Conservation (phyloP, 37 sponge, comb jelly and placozoan genomes). For the Axinella damicornis region DNA sequence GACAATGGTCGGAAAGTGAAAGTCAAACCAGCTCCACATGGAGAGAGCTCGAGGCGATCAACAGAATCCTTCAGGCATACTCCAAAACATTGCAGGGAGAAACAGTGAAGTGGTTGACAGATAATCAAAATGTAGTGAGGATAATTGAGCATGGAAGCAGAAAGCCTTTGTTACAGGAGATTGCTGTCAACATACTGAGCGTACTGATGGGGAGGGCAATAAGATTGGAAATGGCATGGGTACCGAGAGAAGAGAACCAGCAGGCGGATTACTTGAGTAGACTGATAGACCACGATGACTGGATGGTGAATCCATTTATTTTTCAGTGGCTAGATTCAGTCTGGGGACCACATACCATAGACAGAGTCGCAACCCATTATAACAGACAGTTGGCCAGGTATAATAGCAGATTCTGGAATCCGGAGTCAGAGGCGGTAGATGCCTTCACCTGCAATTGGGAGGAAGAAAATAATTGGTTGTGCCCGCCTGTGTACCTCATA, state of each 20-base stretch:
- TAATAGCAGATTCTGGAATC: conserved; percentile 14
- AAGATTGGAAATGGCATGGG: conserved; percentile 45
- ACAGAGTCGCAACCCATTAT: conserved; percentile 27
- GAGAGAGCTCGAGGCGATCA: conserved; percentile 30
- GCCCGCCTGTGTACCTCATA: conserved; percentile 27
- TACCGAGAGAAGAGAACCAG: conserved; percentile 35
- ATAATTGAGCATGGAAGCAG: conserved; percentile 25
- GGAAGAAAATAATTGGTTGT: conserved; percentile 43
- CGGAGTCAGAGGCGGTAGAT: conserved; percentile 42
- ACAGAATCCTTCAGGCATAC: conserved; percentile 13
- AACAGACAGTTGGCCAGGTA: conserved; percentile 22
- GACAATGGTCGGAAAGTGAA: conserved; percentile 9
- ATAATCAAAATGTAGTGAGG: conserved; percentile 42
- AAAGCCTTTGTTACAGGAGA: conserved; percentile 20
- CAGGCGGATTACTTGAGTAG: conserved; percentile 39
- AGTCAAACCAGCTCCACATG: conserved; percentile 29
- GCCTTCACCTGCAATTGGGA: conserved; percentile 47
- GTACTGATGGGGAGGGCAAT: not conserved
- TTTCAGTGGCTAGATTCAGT: conserved; percentile 6
- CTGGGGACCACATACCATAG: conserved; percentile 54
- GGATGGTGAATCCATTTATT: conserved; percentile 14
- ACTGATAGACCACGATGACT: conserved; percentile 43
- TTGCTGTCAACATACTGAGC: conserved; percentile 14
- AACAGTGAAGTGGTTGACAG: conserved; percentile 30
- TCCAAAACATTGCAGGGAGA: not conserved